Percentiles rank a stretch among this genome's conserved stretches.
phyloP scores from a whole-genome alignment of 2,888 invertebrate species.

The Vannuccia rotundouncinata region DNA sequence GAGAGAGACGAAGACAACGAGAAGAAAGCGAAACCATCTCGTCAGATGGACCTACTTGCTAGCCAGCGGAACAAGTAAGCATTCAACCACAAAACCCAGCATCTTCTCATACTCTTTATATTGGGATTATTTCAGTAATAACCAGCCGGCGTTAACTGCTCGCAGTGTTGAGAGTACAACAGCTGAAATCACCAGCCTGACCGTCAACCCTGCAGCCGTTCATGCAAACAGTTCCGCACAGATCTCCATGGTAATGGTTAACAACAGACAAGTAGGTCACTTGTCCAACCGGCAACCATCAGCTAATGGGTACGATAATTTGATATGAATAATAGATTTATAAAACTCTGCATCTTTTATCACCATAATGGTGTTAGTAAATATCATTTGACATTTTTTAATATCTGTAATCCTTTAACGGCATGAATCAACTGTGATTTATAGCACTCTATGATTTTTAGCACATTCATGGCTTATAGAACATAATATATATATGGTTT shows the following conservation, averaged over 20 bases:
- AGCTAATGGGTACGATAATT: neutral
- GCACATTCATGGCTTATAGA: too few species aligned
- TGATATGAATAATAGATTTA: too few species aligned
- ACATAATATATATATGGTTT: too few species aligned
- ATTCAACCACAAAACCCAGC: neutral
- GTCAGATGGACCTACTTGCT: neutral
- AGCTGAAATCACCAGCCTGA: neutral
- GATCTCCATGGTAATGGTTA: neutral
- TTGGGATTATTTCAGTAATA: neutral
- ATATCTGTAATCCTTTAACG: too few species aligned
- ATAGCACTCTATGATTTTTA: too few species aligned
- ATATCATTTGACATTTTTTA: too few species aligned
- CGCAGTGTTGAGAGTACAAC: slow-evolving; percentile 1
- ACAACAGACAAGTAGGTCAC: neutral
- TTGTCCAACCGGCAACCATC: neutral
- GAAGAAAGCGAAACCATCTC: neutral
- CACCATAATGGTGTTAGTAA: too few species aligned
- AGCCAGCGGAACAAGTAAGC: neutral
- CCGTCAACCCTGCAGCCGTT: neutral
- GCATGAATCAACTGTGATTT: too few species aligned
- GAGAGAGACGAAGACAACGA: slow-evolving; percentile 10
- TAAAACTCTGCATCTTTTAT: too few species aligned
- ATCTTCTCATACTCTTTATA: neutral
- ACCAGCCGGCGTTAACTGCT: neutral
- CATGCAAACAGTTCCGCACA: neutral